Evolutionary conservation across 2,888 invertebrate species (phyloP).

Genomic region (Andrena bucephala): DNA sequence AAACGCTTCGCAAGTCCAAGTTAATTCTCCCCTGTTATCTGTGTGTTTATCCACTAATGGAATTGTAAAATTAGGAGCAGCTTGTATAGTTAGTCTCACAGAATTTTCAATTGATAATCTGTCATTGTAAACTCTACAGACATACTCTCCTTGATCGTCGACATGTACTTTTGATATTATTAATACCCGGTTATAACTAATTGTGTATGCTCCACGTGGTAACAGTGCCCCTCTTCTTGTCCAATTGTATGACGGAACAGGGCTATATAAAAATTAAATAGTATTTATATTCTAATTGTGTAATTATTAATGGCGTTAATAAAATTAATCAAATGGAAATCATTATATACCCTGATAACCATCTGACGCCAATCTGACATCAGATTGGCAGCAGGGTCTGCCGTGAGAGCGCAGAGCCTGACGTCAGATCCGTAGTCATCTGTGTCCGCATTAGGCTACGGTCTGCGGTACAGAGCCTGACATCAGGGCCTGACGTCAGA

Average conservation of each 20-base stretch:
- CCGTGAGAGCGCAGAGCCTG: too few species aligned
- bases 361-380: too few species aligned
- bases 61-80: constrained; percentile 96
- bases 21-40: constrained; percentile 93
- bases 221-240: constrained; percentile 91
- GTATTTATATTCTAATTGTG: constrained; percentile 4
- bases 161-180: constrained; percentile 94
- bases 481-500: too few species aligned
- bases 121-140: constrained; percentile 94
- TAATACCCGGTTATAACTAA: constrained; percentile 94
- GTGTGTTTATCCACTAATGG: constrained; percentile 94
- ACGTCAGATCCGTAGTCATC: too few species aligned
- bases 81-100: constrained; percentile 94
- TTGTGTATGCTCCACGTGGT: constrained; percentile 90
- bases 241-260: constrained; percentile 97
- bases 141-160: constrained; percentile 97
- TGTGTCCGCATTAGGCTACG: too few species aligned
- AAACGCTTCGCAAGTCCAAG: constrained; percentile 97
- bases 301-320: neutral
- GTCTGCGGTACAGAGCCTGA: too few species aligned
- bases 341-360: too few species aligned
- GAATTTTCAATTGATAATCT: constrained; percentile 91
- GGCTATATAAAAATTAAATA: constrained; percentile 85
- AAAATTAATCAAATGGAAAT: constrained; percentile 9
- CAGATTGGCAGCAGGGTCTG: too few species aligned